phyloP scores from a whole-genome alignment of 2,797 vertebrate species.

The Ceyx erithaca region DNA sequence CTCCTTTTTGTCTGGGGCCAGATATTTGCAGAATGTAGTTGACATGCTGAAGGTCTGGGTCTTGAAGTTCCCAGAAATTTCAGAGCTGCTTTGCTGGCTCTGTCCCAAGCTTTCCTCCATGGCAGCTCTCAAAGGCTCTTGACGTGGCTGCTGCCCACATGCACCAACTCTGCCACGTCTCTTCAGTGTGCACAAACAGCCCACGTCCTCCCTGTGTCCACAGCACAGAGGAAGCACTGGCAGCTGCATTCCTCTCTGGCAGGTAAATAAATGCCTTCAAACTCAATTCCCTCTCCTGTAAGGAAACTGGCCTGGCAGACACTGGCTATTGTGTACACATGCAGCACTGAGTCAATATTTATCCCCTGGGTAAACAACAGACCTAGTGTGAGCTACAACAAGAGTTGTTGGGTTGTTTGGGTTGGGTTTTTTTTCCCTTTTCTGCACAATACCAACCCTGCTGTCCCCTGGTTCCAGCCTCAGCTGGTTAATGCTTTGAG shows the following conservation, averaged over 20 bases:
- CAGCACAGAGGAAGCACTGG: background rate
- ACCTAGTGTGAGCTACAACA: conserved; percentile 5
- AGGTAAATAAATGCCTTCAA: conserved; percentile 49
- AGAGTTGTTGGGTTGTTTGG: background rate
- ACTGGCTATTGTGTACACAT: conserved; percentile 58
- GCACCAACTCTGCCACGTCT: background rate
- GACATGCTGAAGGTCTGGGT: conserved; percentile 11
- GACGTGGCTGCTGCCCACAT: background rate
- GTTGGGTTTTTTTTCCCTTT: background rate
- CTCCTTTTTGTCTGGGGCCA: background rate
- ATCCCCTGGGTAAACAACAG: conserved; percentile 35
- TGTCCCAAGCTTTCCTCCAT: background rate
- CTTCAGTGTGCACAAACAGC: background rate
- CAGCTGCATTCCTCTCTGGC: conserved; percentile 24
- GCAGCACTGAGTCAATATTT: conserved; percentile 56
- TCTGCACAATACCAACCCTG: conserved; percentile 2
- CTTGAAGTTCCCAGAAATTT: conserved; percentile 11
- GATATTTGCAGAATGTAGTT: conserved; percentile 29
- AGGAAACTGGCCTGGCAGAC: conserved; percentile 34
- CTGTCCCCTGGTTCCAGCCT: conserved; percentile 21
- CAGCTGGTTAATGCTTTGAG: background rate
- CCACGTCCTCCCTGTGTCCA: background rate
- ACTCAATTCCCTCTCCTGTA: conserved; percentile 40
- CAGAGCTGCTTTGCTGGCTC: background rate
- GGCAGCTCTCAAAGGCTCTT: background rate